Conservation (phyloP, 23 tunicate genomes). For the Ascidia mentula region DNA sequence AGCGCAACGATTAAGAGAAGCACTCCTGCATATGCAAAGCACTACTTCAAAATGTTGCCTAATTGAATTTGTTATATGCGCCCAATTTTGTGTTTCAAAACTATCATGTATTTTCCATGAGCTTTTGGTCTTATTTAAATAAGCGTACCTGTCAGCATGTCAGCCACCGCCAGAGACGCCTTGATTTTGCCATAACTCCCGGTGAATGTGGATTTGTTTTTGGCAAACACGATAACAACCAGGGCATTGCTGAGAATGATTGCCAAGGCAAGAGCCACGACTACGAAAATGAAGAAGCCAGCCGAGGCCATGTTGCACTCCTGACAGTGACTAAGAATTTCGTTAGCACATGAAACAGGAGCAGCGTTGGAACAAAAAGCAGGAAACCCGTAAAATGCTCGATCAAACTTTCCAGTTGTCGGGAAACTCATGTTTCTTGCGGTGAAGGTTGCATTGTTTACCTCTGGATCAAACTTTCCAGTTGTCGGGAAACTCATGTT, state of each 20-base stretch:
- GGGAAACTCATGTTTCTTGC: background rate
- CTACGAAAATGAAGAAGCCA: background rate
- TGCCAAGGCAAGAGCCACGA: background rate
- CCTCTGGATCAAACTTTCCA: background rate
- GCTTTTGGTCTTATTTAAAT: too few species aligned
- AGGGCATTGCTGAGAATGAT: background rate
- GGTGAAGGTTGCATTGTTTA: too few species aligned
- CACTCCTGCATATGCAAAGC: too few species aligned
- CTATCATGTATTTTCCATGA: too few species aligned
- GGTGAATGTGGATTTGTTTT: background rate
- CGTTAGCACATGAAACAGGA: background rate
- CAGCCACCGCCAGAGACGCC: background rate
- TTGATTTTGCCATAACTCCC: conserved; percentile 1
- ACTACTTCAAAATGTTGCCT: too few species aligned
- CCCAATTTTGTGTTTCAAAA: too few species aligned
- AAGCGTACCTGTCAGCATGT: conserved; percentile 6
- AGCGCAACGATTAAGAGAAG: background rate
- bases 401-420: background rate
- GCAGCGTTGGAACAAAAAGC: conserved; percentile 1
- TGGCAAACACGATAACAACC: background rate
- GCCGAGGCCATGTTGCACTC: background rate
- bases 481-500: background rate
- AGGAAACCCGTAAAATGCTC: background rate
- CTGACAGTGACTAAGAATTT: background rate
- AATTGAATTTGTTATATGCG: too few species aligned